Percentiles rank a stretch among this genome's conserved stretches.
These are phyloP conservation scores for Sceliomorpha sp. DNA, from an alignment of 2,888 invertebrate species.

Conservation along the genomic window DNA sequence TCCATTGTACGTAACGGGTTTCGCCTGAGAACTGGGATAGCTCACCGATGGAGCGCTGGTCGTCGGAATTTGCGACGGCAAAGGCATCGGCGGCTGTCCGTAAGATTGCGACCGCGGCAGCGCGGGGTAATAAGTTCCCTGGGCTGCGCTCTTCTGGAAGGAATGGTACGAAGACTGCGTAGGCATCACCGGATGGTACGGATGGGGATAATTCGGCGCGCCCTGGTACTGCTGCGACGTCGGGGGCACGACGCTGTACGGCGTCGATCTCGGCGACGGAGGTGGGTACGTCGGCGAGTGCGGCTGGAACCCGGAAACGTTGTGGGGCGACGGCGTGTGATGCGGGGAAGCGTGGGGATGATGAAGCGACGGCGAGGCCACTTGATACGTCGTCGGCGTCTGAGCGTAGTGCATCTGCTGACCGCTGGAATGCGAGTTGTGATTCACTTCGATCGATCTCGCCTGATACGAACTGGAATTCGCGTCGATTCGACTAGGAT, in stretches of 20 bases:
- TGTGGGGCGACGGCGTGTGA: constrained; percentile 71
- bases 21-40: constrained; percentile 61
- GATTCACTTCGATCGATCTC: constrained; percentile 39
- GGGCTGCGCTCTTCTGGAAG: constrained; percentile 68
- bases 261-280: constrained; percentile 82
- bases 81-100: constrained; percentile 62
- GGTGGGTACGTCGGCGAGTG: constrained; percentile 78
- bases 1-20: constrained; percentile 68
- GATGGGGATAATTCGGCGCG: constrained; percentile 76
- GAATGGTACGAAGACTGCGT: constrained; percentile 74
- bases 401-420: constrained; percentile 35
- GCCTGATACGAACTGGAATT: constrained; percentile 21
- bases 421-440: constrained; percentile 52
- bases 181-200: constrained; percentile 68
- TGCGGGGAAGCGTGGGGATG: constrained; percentile 69
- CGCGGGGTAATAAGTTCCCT: constrained; percentile 50
- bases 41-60: constrained; percentile 28
- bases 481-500: constrained; percentile 68
- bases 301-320: constrained; percentile 77
- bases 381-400: constrained; percentile 17
- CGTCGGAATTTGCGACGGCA: constrained; percentile 9
- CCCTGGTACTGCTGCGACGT: constrained; percentile 80
- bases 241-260: constrained; percentile 71
- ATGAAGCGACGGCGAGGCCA: constrained; percentile 64
- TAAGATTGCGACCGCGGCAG: constrained; percentile 63